Percentiles rank a stretch among this genome's conserved stretches.
phyloP scores from a whole-genome alignment of 1,140 invertebrate genomes.

The Zaprionus davidi region DNA sequence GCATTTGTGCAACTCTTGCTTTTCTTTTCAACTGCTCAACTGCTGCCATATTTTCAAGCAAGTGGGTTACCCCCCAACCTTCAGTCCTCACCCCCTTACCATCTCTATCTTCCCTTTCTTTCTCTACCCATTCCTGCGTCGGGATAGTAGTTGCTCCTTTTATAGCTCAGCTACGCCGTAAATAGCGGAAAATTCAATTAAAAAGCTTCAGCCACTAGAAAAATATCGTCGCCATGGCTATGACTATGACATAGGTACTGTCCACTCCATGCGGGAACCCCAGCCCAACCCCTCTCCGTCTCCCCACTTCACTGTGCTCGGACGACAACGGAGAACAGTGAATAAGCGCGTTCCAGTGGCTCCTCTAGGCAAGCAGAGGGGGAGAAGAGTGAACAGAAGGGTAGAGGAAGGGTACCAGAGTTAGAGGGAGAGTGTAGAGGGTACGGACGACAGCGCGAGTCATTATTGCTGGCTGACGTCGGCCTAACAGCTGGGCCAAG shows the following conservation, averaged over 20 bases:
- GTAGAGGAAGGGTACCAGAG: not conserved
- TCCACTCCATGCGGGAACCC: not conserved
- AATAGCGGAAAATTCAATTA: slow-evolving; percentile 82
- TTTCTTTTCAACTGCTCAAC: slow-evolving; percentile 40
- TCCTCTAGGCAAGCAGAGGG: not conserved
- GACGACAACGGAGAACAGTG: slow-evolving; percentile 38
- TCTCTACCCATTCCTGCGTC: not conserved
- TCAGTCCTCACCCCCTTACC: not conserved
- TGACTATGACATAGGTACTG: slow-evolving; percentile 75
- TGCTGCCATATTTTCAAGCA: slow-evolving; percentile 56
- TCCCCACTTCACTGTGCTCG: not conserved
- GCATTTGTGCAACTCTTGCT: slow-evolving; percentile 51
- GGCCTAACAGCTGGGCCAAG: slow-evolving; percentile 51
- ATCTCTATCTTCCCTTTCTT: no score
- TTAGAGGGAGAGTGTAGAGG: not conserved
- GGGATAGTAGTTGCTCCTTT: slow-evolving; percentile 15
- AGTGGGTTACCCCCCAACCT: not conserved
- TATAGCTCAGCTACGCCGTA: slow-evolving; percentile 51
- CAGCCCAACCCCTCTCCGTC: no score
- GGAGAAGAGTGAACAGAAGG: not conserved
- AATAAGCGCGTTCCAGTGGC: slow-evolving; percentile 49
- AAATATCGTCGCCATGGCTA: slow-evolving; percentile 80
- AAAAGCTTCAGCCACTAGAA: slow-evolving; percentile 81
- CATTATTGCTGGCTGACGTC: slow-evolving; percentile 64
- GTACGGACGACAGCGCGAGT: slow-evolving; percentile 12